Percentiles rank a stretch among this genome's conserved stretches.
These are phyloP conservation scores for Pempheris klunzingeri DNA, from an alignment of 2,797 vertebrate species.

Conservation along the genomic window DNA sequence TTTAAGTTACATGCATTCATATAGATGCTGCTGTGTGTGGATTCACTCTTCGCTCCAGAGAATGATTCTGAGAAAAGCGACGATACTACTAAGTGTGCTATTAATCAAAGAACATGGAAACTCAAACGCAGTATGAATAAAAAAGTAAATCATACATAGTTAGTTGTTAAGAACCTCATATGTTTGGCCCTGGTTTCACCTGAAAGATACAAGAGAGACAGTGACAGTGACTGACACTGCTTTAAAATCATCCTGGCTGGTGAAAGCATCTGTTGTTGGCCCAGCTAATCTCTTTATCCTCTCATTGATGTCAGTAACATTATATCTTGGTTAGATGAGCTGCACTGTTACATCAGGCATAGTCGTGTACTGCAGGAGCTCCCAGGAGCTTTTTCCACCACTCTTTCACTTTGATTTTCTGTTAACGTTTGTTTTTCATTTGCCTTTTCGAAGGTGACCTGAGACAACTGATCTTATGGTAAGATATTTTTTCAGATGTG, in stretches of 20 bases:
- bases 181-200: slow-evolving; percentile 52
- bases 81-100: neutral
- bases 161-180: neutral
- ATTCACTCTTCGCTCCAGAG: neutral
- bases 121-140: neutral
- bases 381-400: slow-evolving; percentile 65
- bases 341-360: slow-evolving; percentile 73
- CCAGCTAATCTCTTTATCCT: slow-evolving; percentile 79
- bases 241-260: slow-evolving; percentile 75
- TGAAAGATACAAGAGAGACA: slow-evolving; percentile 25
- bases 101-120: neutral
- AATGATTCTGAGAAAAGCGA: neutral
- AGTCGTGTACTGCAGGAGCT: slow-evolving; percentile 53
- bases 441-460: slow-evolving; percentile 86
- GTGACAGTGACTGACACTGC: slow-evolving; percentile 73
- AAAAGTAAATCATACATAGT: neutral
- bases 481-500: slow-evolving; percentile 61
- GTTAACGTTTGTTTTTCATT: slow-evolving; percentile 53
- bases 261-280: slow-evolving; percentile 77
- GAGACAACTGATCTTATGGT: slow-evolving; percentile 91
- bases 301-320: slow-evolving; percentile 83
- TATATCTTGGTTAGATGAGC: slow-evolving; percentile 77
- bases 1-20: neutral
- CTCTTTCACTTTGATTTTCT: slow-evolving; percentile 75
- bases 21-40: neutral